Evolutionary conservation across 1,140 invertebrate genomes (phyloP).

Genomic region (Holotrichia oblita): DNA sequence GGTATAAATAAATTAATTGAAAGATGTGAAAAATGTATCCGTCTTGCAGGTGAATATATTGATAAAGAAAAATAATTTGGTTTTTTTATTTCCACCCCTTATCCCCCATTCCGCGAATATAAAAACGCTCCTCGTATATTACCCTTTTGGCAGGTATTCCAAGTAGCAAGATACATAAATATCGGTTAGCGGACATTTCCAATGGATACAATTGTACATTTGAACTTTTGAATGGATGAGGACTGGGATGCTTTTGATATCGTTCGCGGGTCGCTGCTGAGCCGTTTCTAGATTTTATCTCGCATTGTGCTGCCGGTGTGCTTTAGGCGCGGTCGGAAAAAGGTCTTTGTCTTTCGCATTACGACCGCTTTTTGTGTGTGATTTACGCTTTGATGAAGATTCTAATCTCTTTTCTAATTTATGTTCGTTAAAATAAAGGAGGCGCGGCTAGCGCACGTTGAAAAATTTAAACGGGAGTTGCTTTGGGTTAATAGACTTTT

Average conservation of each 20-base stretch:
- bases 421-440: not conserved
- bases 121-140: too few species aligned
- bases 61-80: too few species aligned
- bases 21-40: too few species aligned
- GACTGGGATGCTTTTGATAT: not conserved
- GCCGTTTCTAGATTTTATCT: constrained; percentile 15
- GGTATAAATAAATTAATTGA: too few species aligned
- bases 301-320: not conserved
- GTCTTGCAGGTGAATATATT: too few species aligned
- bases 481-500: not conserved
- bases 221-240: too few species aligned
- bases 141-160: too few species aligned
- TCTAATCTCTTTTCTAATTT: constrained; percentile 30
- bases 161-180: too few species aligned
- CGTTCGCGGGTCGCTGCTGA: not conserved
- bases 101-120: too few species aligned
- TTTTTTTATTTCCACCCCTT: too few species aligned
- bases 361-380: not conserved
- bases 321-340: not conserved
- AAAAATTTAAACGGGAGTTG: not conserved
- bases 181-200: too few species aligned
- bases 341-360: constrained; percentile 25
- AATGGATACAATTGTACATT: too few species aligned
- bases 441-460: not conserved
- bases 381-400: constrained; percentile 24